These are phyloP conservation scores for Euphydryas editha DNA, from an alignment of 2,888 invertebrate genomes.

Conservation along the genomic window DNA sequence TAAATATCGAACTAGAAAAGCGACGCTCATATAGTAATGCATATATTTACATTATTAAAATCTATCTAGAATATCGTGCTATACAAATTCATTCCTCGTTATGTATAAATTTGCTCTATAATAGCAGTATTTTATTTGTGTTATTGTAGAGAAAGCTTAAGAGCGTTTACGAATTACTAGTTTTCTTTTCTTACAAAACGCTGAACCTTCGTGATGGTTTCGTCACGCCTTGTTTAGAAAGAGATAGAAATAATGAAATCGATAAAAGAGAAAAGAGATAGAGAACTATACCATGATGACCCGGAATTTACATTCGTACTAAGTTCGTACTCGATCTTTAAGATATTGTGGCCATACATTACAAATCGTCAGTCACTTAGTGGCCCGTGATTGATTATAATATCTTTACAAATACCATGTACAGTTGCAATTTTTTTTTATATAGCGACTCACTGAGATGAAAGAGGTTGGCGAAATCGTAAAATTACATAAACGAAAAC, in stretches of 20 bases:
- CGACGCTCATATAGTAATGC: no score
- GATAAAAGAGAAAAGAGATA: conserved; percentile 13
- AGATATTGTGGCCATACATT: conserved; percentile 24
- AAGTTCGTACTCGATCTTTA: neutral
- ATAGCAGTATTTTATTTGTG: conserved; percentile 25
- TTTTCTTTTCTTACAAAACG: conserved; percentile 20
- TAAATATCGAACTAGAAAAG: no score
- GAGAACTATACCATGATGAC: conserved; percentile 5
- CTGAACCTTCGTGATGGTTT: conserved; percentile 2
- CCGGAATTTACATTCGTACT: conserved; percentile 20
- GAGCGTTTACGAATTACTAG: conserved; percentile 17
- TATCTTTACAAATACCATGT: conserved; percentile 14
- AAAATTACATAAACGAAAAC: no score
- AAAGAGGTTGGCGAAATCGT: neutral
- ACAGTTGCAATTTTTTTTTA: conserved; percentile 1
- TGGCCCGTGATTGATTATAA: conserved; percentile 28
- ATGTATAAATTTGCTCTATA: neutral
- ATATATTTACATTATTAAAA: neutral
- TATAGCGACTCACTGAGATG: neutral
- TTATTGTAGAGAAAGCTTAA: conserved; percentile 30
- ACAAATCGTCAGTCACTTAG: conserved; percentile 26
- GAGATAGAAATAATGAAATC: conserved; percentile 10
- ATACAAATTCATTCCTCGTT: neutral
- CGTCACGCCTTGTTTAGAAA: neutral
- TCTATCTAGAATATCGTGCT: neutral